Conservation (phyloP, 2,113 vertebrate species). For the Hyaena hyaena region DNA sequence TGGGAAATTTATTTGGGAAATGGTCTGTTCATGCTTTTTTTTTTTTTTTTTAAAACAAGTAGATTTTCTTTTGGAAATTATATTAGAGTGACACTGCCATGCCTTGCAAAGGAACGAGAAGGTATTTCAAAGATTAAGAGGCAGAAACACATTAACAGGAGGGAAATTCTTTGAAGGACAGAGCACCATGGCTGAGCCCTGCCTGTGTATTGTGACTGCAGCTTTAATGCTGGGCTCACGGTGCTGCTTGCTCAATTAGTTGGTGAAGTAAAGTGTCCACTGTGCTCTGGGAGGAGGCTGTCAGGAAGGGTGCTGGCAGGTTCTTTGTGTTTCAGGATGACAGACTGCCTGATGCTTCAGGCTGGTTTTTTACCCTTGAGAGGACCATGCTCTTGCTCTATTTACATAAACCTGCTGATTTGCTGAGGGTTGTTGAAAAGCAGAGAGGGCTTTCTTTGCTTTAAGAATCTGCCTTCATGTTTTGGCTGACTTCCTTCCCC, state of each 20-base stretch:
- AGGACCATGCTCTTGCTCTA: background rate
- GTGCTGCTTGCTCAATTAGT: background rate
- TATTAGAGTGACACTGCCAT: background rate
- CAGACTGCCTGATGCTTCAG: conserved; percentile 41
- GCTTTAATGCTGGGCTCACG: background rate
- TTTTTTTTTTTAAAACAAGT: no score
- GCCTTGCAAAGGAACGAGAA: background rate
- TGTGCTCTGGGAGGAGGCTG: conserved; percentile 4
- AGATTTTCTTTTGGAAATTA: conserved; percentile 5
- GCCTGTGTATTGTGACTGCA: background rate
- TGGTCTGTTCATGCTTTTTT: background rate
- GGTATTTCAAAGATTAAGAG: conserved; percentile 33
- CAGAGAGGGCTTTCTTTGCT: conserved; percentile 27
- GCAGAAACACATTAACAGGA: background rate
- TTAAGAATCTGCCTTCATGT: conserved; percentile 5
- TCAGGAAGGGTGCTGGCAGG: background rate
- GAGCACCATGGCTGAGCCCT: background rate
- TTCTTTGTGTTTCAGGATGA: conserved; percentile 58
- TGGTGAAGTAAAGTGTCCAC: background rate
- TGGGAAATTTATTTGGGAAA: background rate
- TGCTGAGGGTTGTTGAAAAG: conserved; percentile 28
- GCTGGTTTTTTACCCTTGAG: conserved; percentile 63
- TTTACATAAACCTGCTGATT: conserved; percentile 64
- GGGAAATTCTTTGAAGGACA: background rate
- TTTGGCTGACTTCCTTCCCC: conserved; percentile 10